Conservation (phyloP, 2,113 vertebrate species). For the Calyptomena viridis region DNA sequence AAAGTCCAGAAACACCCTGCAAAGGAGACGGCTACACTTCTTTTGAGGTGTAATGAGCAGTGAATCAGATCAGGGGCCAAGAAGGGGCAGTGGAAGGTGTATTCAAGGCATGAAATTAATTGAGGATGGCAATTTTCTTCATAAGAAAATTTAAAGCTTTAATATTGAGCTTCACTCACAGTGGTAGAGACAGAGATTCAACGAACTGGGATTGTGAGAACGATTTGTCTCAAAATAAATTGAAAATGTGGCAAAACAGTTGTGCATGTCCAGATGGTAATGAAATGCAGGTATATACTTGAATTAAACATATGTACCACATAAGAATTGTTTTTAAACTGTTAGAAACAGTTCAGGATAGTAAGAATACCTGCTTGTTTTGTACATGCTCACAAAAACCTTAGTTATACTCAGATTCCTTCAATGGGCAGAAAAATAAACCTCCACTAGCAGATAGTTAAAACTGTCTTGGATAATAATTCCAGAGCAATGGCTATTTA, state of each 20-base stretch:
- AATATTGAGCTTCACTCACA: background rate
- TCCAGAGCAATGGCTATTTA: background rate
- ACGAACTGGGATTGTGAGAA: background rate
- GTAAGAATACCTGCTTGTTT: slow-evolving; percentile 17
- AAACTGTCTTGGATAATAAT: background rate
- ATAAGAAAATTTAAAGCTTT: background rate
- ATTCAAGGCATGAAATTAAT: background rate
- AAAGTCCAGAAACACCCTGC: background rate
- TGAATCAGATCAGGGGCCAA: background rate
- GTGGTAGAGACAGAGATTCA: background rate
- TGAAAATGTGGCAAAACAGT: background rate
- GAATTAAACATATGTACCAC: slow-evolving; percentile 6
- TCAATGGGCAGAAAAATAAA: background rate
- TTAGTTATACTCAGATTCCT: background rate
- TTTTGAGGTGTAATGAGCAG: background rate
- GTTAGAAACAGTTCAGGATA: slow-evolving; percentile 9
- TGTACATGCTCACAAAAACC: background rate
- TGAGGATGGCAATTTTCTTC: background rate
- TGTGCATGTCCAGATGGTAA: background rate
- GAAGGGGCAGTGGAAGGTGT: background rate
- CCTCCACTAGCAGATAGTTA: background rate
- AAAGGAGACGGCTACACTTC: background rate
- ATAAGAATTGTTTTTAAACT: slow-evolving; percentile 25
- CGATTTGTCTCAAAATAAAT: background rate
- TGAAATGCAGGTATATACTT: slow-evolving; percentile 21